Conservation (phyloP, 2,888 invertebrate genomes). For the Linnaemya tessellans region DNA sequence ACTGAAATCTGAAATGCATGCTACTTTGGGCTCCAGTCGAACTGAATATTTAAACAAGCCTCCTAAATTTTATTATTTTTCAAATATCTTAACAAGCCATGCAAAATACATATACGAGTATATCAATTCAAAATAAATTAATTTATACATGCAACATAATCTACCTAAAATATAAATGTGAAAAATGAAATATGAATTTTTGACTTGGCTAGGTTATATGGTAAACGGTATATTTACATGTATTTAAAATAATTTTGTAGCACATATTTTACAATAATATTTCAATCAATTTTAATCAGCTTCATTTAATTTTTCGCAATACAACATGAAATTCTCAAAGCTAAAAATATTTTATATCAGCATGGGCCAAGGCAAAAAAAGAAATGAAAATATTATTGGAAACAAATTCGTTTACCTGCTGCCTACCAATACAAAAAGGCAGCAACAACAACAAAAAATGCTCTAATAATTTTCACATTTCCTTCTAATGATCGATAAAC, state of each 20-base stretch:
- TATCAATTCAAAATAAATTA: too few species aligned
- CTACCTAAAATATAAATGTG: too few species aligned
- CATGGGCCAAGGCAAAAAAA: not conserved
- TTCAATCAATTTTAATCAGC: conserved; percentile 55
- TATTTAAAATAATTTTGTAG: not conserved
- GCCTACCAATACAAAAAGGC: conserved; percentile 9
- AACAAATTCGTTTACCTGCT: conserved; percentile 51
- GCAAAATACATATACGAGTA: too few species aligned
- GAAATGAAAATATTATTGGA: conserved; percentile 39
- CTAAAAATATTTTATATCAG: conserved; percentile 14
- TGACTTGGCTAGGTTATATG: too few species aligned
- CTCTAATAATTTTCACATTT: conserved; percentile 64
- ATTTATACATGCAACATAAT: too few species aligned
- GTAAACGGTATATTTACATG: too few species aligned
- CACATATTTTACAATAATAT: conserved; percentile 45
- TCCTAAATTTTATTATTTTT: too few species aligned
- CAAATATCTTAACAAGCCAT: too few species aligned
- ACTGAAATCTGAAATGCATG: too few species aligned
- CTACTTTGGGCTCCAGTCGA: too few species aligned
- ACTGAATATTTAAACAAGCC: too few species aligned
- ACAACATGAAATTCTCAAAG: conserved; percentile 23
- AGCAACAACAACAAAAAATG: not conserved
- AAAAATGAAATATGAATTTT: too few species aligned
- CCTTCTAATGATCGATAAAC: conserved; percentile 67
- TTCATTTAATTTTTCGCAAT: conserved; percentile 5